Evolutionary conservation across 2,113 vertebrate species (phyloP).

Genomic region (Sapajus apella): DNA sequence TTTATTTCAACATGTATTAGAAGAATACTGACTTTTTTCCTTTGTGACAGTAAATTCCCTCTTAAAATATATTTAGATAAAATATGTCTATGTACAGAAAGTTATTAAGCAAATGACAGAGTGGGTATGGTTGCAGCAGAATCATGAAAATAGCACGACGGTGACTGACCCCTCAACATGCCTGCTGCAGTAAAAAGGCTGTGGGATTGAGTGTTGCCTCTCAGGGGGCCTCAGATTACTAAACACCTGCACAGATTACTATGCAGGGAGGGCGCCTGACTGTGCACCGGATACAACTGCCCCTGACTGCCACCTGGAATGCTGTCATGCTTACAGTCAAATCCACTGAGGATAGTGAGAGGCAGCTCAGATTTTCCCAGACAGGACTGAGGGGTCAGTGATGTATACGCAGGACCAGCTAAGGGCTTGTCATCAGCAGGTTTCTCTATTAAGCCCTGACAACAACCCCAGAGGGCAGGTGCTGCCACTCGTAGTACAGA

Average conservation of each 20-base stretch:
- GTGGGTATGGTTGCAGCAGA: no score
- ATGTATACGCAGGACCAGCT: neutral
- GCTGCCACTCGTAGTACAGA: no score
- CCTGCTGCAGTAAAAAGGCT: neutral
- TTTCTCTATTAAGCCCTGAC: neutral
- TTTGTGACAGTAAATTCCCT: neutral
- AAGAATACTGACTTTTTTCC: constrained; percentile 2
- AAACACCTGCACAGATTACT: neutral
- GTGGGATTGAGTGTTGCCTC: no score
- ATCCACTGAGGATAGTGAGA: neutral
- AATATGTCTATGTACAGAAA: neutral
- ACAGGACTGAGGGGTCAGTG: neutral
- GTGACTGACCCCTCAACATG: neutral
- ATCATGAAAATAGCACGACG: rapidly evolving
- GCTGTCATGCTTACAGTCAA: rapidly evolving
- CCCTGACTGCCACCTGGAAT: no score
- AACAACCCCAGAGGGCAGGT: no score
- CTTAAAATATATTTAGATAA: neutral
- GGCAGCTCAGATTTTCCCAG: neutral
- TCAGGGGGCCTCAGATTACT: neutral
- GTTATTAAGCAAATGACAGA: neutral
- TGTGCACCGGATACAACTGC: rapidly evolving
- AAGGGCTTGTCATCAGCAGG: neutral
- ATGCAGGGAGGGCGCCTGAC: rapidly evolving
- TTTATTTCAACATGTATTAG: neutral